A percentile compares a stretch with the other conserved stretches of the same genome.
phyloP scores from a whole-genome alignment of 2,888 invertebrate species.

The Oasisia sp. region DNA sequence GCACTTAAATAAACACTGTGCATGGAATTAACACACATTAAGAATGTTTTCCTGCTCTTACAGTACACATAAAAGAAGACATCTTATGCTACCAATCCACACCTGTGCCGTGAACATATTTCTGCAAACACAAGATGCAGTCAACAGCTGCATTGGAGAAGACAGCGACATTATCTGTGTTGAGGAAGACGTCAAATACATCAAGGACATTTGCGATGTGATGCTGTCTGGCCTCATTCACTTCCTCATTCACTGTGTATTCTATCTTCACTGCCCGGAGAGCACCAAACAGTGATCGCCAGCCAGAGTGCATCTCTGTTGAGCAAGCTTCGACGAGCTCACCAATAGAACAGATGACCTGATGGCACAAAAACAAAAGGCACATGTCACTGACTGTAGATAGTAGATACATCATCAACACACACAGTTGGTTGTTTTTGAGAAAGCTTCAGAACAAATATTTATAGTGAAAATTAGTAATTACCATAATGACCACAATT shows the following conservation, averaged over 20 bases:
- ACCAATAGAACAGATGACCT: slow-evolving; percentile 94
- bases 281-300: slow-evolving; percentile 95
- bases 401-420: not conserved
- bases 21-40: too few relatives aligned
- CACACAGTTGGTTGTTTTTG: not conserved
- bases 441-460: too few relatives aligned
- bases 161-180: slow-evolving; percentile 90
- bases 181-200: slow-evolving; percentile 88
- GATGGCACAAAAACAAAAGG: slow-evolving; percentile 37
- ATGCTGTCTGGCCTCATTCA: slow-evolving; percentile 62
- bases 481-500: too few relatives aligned
- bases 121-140: slow-evolving; percentile 88
- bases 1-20: too few relatives aligned
- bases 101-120: slow-evolving; percentile 78
- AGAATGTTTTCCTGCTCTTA: too few relatives aligned
- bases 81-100: slow-evolving; percentile 48
- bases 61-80: too few relatives aligned
- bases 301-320: slow-evolving; percentile 92
- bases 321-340: slow-evolving; percentile 95
- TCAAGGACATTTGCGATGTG: slow-evolving; percentile 72
- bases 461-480: too few relatives aligned
- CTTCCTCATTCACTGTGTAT: slow-evolving; percentile 61
- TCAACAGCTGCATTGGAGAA: slow-evolving; percentile 95
- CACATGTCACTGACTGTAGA: not conserved
- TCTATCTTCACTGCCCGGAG: slow-evolving; percentile 79